These are phyloP conservation scores for Ostrea edulis DNA, from an alignment of 1,140 invertebrate genomes.

Conservation along the genomic window DNA sequence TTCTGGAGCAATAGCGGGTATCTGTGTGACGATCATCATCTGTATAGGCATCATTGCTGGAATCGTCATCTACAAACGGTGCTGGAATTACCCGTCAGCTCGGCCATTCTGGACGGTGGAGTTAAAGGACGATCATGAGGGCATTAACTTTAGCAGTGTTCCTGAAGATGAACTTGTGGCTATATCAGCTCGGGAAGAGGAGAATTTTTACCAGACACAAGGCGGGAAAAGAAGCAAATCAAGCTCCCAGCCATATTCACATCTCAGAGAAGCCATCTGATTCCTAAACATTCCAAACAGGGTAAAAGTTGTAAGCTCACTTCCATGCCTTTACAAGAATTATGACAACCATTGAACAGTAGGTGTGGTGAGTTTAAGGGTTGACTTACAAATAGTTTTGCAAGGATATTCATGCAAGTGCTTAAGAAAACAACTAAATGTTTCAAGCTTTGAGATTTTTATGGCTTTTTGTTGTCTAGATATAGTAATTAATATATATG, in stretches of 20 bases:
- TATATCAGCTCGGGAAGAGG: constrained; percentile 49
- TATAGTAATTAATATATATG: too few species aligned
- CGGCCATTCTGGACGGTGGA: constrained; percentile 70
- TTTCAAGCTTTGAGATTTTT: too few species aligned
- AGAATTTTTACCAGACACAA: constrained; percentile 63
- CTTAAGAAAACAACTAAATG: too few species aligned
- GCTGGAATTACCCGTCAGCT: constrained; percentile 51
- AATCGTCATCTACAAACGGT: constrained; percentile 58
- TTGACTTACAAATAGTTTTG: too few species aligned
- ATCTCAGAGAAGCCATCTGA: constrained; percentile 25
- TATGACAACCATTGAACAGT: too few species aligned
- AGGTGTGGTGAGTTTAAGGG: too few species aligned
- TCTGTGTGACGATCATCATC: constrained; percentile 62
- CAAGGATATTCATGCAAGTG: too few species aligned
- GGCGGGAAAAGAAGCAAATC: constrained; percentile 46
- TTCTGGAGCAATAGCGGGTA: constrained; percentile 55
- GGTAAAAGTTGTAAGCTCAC: background rate
- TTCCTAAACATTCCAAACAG: background rate
- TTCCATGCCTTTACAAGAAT: background rate
- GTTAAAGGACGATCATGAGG: constrained; percentile 66
- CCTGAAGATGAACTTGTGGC: constrained; percentile 62
- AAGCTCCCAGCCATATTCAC: constrained; percentile 51
- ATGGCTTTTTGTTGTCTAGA: too few species aligned
- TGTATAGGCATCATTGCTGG: constrained; percentile 57
- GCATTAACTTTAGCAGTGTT: constrained; percentile 67